These are phyloP conservation scores for Pelvicachromis taeniatus DNA, from an alignment of 2,113 vertebrate genomes.

Conservation along the genomic window DNA sequence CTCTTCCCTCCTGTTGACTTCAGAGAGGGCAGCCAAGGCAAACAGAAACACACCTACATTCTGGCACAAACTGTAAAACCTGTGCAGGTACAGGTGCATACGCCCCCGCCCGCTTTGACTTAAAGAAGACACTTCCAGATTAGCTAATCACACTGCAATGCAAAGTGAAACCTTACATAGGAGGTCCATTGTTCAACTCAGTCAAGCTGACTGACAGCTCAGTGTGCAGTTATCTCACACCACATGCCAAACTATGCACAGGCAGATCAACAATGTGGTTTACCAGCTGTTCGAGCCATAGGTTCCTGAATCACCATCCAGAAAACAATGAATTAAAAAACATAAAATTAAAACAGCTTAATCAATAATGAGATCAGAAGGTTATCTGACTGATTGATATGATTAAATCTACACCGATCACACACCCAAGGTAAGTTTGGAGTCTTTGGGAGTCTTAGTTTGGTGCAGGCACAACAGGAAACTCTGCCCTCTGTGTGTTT, in stretches of 20 bases:
- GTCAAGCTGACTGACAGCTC: background rate
- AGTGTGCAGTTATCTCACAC: background rate
- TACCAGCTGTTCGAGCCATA: background rate
- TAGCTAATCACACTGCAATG: background rate
- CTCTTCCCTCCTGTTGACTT: background rate
- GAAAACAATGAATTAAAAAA: background rate
- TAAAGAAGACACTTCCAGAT: background rate
- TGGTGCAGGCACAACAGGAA: background rate
- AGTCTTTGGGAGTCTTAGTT: background rate
- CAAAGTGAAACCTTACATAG: constrained; percentile 2
- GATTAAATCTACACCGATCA: background rate
- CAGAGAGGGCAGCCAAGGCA: background rate
- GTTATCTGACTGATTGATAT: background rate
- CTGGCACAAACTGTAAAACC: background rate
- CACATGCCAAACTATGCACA: background rate
- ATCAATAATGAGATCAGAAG: background rate
- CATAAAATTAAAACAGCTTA: background rate
- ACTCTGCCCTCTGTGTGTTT: background rate
- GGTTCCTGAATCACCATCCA: background rate
- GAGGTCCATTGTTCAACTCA: background rate
- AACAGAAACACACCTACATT: constrained; percentile 1
- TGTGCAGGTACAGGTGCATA: background rate
- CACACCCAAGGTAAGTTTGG: background rate
- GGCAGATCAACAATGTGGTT: background rate
- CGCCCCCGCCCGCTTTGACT: background rate